Percentiles rank a stretch among this genome's conserved stretches.
Evolutionary conservation across 2,113 vertebrate species (phyloP).

Genomic region (Nesogale talazaci): DNA sequence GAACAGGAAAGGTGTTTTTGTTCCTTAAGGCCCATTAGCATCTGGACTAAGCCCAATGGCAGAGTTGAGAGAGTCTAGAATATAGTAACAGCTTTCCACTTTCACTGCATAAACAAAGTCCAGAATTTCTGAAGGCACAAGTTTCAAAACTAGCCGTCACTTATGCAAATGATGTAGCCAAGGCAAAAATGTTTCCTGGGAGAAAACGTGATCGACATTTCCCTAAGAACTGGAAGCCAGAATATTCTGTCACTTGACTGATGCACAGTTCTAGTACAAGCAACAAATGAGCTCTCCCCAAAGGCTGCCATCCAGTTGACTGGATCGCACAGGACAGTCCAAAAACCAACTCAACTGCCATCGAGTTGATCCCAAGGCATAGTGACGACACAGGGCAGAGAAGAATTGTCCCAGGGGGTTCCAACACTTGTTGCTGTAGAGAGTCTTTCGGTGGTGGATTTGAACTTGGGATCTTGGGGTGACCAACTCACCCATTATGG

Average conservation of each 20-base stretch:
- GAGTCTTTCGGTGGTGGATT: too few species aligned
- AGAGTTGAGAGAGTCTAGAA: not conserved
- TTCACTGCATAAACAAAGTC: not conserved
- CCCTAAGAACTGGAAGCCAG: not conserved
- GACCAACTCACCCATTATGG: too few species aligned
- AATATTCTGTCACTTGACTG: not conserved
- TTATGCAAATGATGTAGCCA: not conserved
- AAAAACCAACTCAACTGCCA: too few species aligned
- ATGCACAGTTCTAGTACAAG: not conserved
- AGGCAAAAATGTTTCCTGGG: constrained; percentile 30
- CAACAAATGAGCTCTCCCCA: constrained; percentile 17
- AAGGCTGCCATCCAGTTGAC: too few species aligned
- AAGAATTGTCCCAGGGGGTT: too few species aligned
- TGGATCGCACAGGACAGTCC: too few species aligned
- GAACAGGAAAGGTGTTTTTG: not conserved
- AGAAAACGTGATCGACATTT: not conserved
- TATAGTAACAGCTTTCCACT: not conserved
- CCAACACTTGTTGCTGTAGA: too few species aligned
- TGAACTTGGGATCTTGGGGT: too few species aligned
- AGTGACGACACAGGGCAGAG: too few species aligned
- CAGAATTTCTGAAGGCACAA: not conserved
- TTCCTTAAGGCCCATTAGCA: constrained; percentile 38
- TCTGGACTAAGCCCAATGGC: constrained; percentile 19
- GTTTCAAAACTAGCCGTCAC: not conserved
- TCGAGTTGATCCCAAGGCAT: too few species aligned